phyloP scores from a whole-genome alignment of 2,113 vertebrate genomes.

The Probosciger aterrimus region DNA sequence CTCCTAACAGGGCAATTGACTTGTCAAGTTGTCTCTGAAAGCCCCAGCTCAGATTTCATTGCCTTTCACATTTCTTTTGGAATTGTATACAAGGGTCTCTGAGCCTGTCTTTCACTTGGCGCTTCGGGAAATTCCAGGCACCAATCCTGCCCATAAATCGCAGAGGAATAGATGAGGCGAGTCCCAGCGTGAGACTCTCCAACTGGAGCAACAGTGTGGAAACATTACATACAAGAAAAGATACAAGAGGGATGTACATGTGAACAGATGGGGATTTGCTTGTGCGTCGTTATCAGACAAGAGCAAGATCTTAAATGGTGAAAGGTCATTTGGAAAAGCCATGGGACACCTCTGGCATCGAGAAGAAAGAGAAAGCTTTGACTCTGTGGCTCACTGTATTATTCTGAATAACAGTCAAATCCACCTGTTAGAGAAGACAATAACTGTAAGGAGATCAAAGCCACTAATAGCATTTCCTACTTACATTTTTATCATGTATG shows the following conservation, averaged over 20 bases:
- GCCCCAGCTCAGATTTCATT: conserved; percentile 49
- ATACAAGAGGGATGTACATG: not conserved
- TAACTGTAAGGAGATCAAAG: not conserved
- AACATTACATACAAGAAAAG: not conserved
- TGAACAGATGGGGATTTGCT: conserved; percentile 31
- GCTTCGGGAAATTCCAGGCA: conserved; percentile 1
- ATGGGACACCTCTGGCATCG: not conserved
- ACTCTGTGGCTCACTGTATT: not conserved
- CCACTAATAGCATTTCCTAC: not conserved
- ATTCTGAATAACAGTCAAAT: not conserved
- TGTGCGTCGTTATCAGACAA: not conserved
- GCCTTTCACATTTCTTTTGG: conserved; percentile 35
- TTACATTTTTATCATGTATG: not conserved
- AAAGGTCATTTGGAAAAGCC: conserved; percentile 35
- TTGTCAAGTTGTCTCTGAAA: conserved; percentile 61
- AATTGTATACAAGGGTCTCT: conserved; percentile 27
- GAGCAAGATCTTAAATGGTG: not conserved
- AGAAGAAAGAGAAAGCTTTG: not conserved
- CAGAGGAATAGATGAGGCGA: not conserved
- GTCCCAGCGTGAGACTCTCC: not conserved
- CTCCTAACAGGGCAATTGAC: conserved; percentile 66
- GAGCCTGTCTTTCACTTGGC: not conserved
- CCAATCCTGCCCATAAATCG: conserved; percentile 25
- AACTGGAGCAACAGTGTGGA: not conserved
- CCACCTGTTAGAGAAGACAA: not conserved